Conservation (phyloP, 2,888 invertebrate species). For the Leptarthrus brevirostris region DNA sequence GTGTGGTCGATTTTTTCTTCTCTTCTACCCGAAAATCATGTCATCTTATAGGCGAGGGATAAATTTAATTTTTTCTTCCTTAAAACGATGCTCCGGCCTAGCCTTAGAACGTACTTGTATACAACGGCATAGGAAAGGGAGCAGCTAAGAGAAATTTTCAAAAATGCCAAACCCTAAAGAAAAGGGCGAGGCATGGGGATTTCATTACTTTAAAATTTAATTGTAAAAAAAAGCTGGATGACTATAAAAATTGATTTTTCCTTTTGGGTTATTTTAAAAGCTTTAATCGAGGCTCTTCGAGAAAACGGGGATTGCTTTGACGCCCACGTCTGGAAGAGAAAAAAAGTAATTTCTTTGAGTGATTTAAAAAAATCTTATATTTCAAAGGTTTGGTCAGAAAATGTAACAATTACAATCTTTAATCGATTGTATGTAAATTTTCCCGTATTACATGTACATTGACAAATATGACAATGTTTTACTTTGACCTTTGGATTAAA, state of each 20-base stretch:
- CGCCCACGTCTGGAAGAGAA: constrained; percentile 18
- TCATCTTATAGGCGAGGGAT: constrained; percentile 33
- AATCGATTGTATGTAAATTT: too few species aligned
- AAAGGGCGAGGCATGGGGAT: constrained; percentile 41
- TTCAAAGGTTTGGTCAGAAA: too few species aligned
- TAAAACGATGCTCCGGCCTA: background rate
- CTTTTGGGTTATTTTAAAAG: background rate
- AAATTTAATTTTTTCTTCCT: background rate
- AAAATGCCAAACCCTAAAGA: constrained; percentile 45
- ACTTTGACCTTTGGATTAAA: too few species aligned
- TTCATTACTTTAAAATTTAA: constrained; percentile 50
- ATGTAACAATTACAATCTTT: too few species aligned
- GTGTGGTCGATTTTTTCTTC: background rate
- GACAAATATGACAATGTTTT: too few species aligned
- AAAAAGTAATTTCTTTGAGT: constrained; percentile 29
- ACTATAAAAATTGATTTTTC: constrained; percentile 49
- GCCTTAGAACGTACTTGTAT: background rate
- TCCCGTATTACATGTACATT: too few species aligned
- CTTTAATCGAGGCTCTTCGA: background rate
- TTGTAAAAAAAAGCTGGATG: constrained; percentile 42
- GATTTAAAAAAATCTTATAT: background rate
- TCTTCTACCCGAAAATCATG: constrained; percentile 32
- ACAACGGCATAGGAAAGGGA: constrained; percentile 8
- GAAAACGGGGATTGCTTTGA: background rate
- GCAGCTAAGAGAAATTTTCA: constrained; percentile 19